Evolutionary conservation across 2,113 vertebrate species (phyloP).

Genomic region (Megaceryle maxima): DNA sequence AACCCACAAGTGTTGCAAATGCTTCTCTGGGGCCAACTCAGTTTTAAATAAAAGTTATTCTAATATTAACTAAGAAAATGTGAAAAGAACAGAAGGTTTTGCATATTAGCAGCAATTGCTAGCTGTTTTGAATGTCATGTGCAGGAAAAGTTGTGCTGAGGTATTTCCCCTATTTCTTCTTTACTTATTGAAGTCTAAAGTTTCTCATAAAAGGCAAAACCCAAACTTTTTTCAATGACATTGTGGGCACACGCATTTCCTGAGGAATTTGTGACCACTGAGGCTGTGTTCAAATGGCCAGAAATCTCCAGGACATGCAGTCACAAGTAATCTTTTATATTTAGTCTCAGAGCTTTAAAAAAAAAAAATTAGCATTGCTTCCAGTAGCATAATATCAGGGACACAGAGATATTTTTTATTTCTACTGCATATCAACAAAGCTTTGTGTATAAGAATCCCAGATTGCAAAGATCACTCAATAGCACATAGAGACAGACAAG

Average conservation of each 20-base stretch:
- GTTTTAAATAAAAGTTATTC: neutral
- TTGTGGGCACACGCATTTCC: neutral
- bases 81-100: neutral
- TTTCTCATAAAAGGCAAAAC: slow-evolving; percentile 20
- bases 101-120: neutral
- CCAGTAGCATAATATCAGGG: neutral
- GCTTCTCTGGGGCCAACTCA: neutral
- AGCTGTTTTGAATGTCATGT: neutral
- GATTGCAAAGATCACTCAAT: neutral
- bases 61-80: neutral
- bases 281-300: neutral
- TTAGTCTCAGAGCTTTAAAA: neutral
- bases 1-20: neutral
- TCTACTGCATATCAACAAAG: neutral
- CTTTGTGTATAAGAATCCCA: neutral
- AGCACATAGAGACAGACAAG: neutral
- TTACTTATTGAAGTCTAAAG: neutral
- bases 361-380: neutral
- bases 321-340: neutral
- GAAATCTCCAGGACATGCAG: neutral
- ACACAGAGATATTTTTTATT: neutral
- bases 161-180: slow-evolving; percentile 19
- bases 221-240: neutral
- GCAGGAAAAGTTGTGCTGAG: neutral
- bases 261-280: slow-evolving; percentile 34